phyloP scores from a whole-genome alignment of 2,113 vertebrate genomes.

The Sylvilagus bachmani region DNA sequence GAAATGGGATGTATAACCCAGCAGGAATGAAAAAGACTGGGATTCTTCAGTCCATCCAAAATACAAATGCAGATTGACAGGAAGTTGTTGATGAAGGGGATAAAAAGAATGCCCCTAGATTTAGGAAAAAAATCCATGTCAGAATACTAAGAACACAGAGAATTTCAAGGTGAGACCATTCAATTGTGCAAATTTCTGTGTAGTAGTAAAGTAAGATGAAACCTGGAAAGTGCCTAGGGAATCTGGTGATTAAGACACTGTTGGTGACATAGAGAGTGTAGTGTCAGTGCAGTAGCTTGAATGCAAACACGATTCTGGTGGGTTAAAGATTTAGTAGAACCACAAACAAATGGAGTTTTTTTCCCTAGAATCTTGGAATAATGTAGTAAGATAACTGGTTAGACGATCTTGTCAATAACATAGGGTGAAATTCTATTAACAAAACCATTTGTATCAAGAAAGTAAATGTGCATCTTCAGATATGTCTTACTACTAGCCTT shows the following conservation, averaged over 20 bases:
- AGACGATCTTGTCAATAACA: background rate
- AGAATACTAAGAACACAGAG: background rate
- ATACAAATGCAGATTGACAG: background rate
- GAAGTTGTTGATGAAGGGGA: background rate
- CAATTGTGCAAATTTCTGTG: background rate
- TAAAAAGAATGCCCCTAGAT: background rate
- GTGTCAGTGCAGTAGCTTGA: background rate
- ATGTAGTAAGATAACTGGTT: background rate
- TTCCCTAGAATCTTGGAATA: background rate
- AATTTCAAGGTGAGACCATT: background rate
- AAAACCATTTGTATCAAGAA: background rate
- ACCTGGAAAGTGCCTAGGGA: background rate
- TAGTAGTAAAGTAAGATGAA: background rate
- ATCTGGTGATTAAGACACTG: no score
- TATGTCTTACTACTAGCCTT: background rate
- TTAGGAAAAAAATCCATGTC: background rate
- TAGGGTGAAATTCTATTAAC: background rate
- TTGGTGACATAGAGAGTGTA: background rate
- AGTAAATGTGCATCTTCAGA: background rate
- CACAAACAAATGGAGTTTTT: background rate
- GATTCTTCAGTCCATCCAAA: background rate
- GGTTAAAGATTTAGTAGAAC: background rate
- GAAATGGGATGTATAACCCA: background rate
- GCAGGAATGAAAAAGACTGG: background rate
- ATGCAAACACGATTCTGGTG: background rate